A percentile compares a stretch with the other conserved stretches of the same genome.
Conservation (phyloP, 2,113 vertebrate species). For the Sebastes fasciatus region DNA sequence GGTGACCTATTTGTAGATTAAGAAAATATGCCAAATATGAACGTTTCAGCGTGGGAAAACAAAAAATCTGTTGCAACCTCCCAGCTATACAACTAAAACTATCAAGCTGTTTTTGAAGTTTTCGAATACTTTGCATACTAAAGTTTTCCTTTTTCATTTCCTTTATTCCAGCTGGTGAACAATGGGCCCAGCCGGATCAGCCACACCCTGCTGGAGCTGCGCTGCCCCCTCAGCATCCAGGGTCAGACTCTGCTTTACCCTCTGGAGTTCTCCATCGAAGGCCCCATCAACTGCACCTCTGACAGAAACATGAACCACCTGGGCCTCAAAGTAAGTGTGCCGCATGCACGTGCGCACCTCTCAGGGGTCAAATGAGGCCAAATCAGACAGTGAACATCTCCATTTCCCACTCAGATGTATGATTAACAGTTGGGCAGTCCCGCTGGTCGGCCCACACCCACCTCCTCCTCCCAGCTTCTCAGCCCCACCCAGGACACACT, state of each 20-base stretch:
- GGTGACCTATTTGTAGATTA: constrained; percentile 22
- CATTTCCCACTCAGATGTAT: constrained; percentile 41
- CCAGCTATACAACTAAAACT: background rate
- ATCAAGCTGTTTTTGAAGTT: constrained; percentile 6
- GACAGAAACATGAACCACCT: constrained; percentile 83
- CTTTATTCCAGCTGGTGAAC: constrained; percentile 86
- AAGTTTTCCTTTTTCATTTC: constrained; percentile 12
- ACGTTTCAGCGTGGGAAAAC: constrained; percentile 9
- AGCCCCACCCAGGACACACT: constrained; percentile 76
- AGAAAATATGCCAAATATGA: constrained; percentile 23
- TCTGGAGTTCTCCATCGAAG: constrained; percentile 83
- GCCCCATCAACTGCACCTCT: constrained; percentile 88
- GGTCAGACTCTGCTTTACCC: constrained; percentile 86
- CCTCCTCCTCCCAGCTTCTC: constrained; percentile 52
- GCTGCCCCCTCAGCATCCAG: constrained; percentile 85
- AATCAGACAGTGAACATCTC: constrained; percentile 41
- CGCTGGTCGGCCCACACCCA: constrained; percentile 62
- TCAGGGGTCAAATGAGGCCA: constrained; percentile 37
- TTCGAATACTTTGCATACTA: background rate
- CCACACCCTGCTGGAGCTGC: constrained; percentile 85
- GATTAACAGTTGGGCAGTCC: constrained; percentile 51
- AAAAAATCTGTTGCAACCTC: constrained; percentile 5
- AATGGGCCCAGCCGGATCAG: constrained; percentile 90
- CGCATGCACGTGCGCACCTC: constrained; percentile 3
- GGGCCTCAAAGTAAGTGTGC: constrained; percentile 77